phyloP scores from a whole-genome alignment of 2,888 invertebrate species.

The Liodrosophila aerea region DNA sequence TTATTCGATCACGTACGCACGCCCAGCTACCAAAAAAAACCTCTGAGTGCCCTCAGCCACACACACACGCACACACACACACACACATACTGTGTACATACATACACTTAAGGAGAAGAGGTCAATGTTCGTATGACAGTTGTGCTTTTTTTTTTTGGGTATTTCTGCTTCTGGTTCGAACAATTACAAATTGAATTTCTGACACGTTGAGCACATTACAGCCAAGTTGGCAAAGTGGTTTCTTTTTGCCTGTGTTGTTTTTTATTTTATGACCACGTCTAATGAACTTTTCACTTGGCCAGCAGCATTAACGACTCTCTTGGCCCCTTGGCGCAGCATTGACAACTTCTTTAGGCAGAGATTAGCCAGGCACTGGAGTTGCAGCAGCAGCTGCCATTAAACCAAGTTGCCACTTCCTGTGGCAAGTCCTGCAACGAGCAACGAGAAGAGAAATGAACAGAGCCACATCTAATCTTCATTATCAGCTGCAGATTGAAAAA shows the following conservation, averaged over 20 bases:
- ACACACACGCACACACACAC: no score
- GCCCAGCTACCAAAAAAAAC: slow-evolving; percentile 47
- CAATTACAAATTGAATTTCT: slow-evolving; percentile 74
- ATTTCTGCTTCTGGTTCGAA: slow-evolving; percentile 9
- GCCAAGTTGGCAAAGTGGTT: slow-evolving; percentile 28
- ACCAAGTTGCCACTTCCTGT: slow-evolving; percentile 48
- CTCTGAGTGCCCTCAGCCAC: slow-evolving; percentile 24
- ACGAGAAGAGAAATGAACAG: slow-evolving; percentile 20
- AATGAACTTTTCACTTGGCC: slow-evolving; percentile 72
- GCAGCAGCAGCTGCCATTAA: slow-evolving; percentile 55
- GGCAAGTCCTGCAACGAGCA: slow-evolving; percentile 32
- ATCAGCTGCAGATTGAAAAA: slow-evolving; percentile 34
- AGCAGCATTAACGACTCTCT: slow-evolving; percentile 47
- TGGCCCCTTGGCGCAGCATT: slow-evolving; percentile 9
- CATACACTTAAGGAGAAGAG: slow-evolving; percentile 26
- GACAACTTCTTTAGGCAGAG: slow-evolving; percentile 55
- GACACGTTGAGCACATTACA: slow-evolving; percentile 59
- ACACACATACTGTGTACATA: slow-evolving; percentile 11
- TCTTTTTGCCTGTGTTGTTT: no score
- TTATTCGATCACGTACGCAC: slow-evolving; percentile 75
- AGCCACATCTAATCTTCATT: slow-evolving; percentile 63
- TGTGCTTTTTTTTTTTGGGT: slow-evolving; percentile 21
- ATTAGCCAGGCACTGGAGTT: no score
- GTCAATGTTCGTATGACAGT: slow-evolving; percentile 71
- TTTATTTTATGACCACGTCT: slow-evolving; percentile 61